Evolutionary conservation across 2,797 vertebrate genomes (phyloP), one percentile per base, ranked within the genome.

Genomic region (Ctenosaura bakeri): DNA sequence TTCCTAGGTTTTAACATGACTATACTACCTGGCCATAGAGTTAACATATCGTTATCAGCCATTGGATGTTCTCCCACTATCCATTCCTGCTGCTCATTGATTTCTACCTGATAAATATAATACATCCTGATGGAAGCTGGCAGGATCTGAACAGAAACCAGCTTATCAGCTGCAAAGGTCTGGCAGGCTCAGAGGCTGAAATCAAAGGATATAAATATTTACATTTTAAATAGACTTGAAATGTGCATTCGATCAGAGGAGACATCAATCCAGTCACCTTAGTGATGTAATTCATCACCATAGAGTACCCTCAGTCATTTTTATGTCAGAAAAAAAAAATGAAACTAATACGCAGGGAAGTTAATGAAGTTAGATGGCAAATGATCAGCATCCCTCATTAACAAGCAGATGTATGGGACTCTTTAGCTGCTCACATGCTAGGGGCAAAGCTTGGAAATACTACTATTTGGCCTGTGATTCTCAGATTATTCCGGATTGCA

Each of bases 141-240:
- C 74, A 95, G 89, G 90, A 93, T 89, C 88, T 93, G 91, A 93
- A 95, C 71, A 86, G 32, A 92, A 32, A 88, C 88, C 81, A 52
- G 74, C 81, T 95, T 93, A 93, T 91, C 93, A 88, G 84, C 83
- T 77, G 64, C 78, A 88, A 93, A 92, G 6, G 22, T 89, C 88
- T 94, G 95, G 81, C 91, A 85, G 66, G 78, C 94, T 95, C 90
- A 86, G 89, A 91, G 92, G 66, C 73, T 26, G 9, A 92, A 96
- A 94, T 94, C 90, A 94, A 92, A 94, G 85, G 82, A 81, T 92
- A 95, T 94, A 88, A 93, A 83, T 94, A 93, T 92, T 91, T 91
- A 87, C 85, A 86, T 90, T 94, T 96, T 91, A 94, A 95, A 94
- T 90, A 87, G 73, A 56, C 38, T 42, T 90, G 85, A 79, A 89